Evolutionary conservation across 1,140 invertebrate genomes (phyloP).

Genomic region (Berghia stephanieae): DNA sequence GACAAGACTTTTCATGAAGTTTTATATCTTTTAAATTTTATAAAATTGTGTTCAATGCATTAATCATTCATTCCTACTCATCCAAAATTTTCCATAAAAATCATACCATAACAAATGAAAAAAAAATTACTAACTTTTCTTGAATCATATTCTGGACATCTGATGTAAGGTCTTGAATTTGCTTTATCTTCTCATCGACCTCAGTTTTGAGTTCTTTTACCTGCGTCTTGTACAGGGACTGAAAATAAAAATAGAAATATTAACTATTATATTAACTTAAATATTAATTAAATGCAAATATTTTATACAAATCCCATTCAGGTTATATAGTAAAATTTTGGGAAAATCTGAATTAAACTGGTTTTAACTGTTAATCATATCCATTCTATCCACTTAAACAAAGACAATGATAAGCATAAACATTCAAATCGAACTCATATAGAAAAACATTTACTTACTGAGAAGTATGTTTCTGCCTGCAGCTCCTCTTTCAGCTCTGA

Average conservation of each 20-base stretch:
- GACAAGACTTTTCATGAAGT: no score
- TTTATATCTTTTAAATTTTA: no score
- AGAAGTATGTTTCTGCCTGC: conserved; percentile 92
- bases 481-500: conserved; percentile 93
- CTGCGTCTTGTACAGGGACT: conserved; percentile 93
- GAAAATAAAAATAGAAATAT: conserved; percentile 42
- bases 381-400: conserved; percentile 4
- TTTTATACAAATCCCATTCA: not conserved
- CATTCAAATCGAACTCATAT: not conserved
- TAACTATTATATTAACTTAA: not conserved
- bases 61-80: not conserved
- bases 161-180: conserved; percentile 82
- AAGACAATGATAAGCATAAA: no score
- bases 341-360: not conserved
- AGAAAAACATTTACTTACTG: conserved; percentile 52
- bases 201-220: conserved; percentile 88
- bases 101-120: no score
- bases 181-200: conserved; percentile 79
- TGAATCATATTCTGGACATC: conserved; percentile 55
- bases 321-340: not conserved
- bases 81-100: not conserved
- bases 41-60: not conserved
- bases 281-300: not conserved
- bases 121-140: conserved; percentile 57
- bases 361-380: no score